A percentile compares a stretch with the other conserved stretches of the same genome.
Evolutionary conservation across 1,140 invertebrate genomes (phyloP).

Genomic region (Pachypsylla venusta): DNA sequence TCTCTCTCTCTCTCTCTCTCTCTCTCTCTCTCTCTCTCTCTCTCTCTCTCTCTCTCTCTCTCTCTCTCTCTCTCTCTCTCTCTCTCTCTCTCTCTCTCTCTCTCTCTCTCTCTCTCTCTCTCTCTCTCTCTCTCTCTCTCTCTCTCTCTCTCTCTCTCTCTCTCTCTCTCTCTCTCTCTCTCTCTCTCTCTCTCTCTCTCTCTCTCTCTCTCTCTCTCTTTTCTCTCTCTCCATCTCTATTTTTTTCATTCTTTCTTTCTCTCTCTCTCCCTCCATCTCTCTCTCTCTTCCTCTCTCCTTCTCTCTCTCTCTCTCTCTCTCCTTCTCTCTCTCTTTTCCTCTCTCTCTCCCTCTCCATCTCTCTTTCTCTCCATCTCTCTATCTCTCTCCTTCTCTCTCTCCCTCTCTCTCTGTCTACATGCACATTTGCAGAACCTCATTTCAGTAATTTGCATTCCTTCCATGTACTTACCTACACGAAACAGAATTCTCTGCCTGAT

Average conservation of each 20-base stretch:
- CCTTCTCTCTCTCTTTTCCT: too few relatives aligned
- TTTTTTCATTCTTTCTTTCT: neutral
- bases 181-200: neutral
- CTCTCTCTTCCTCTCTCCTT: too few relatives aligned
- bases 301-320: too few relatives aligned
- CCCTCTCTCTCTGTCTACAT: too few relatives aligned
- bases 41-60: slow-evolving; percentile 1
- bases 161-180: neutral
- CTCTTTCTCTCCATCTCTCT: too few relatives aligned
- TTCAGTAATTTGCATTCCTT: too few relatives aligned
- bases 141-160: neutral
- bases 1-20: neutral
- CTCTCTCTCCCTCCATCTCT: neutral
- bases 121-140: neutral
- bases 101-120: neutral
- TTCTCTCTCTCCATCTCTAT: neutral
- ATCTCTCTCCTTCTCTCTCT: too few relatives aligned
- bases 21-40: neutral
- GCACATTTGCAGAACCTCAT: too few relatives aligned
- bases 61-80: neutral
- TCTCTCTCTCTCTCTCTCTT: neutral
- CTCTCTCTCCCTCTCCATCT: too few relatives aligned
- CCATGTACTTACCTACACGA: too few relatives aligned
- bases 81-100: neutral
- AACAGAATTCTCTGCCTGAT: too few relatives aligned